Base-by-base conservation (phyloP, 2,888 invertebrate species). In the Stenichneumon culpator region DNA sequence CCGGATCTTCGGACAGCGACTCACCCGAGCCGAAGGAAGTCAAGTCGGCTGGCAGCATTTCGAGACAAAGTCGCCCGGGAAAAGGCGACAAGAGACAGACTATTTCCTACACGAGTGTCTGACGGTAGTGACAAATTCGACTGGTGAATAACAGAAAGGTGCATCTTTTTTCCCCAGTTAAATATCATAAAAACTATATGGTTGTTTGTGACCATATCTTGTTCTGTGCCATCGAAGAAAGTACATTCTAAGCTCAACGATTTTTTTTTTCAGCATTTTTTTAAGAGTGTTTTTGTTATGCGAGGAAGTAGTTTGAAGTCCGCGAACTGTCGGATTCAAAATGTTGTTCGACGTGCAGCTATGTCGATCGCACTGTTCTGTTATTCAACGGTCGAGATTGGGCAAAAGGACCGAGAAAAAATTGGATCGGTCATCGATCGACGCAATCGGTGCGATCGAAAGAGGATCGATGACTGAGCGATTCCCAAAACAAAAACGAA, bases 31-130 rank as follows among this genome's bases (percentile, higher is more conserved):
- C 50, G 3, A 84, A 79, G 16, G 70, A 67, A 32, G 25, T n/a
- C 36, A 73, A 69, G 16, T 19, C 68, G 16, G n/a, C 25, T 32
- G 69, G 67, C 25, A 63, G 6, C 63, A 44, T 16, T n/a, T 6
- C 60, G 25, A n/a, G 22, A 65, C 36, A 77, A 44, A 70, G 63
- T 19, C n/a, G 60, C 11, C 28, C 44, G 6, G 9, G 36, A 0
- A 52, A 69, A 54, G 67, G 1, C n/a, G 79, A 54, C 44, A 54
- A 83, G 5, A 89, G 90, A 74, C 89, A 89, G 65, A 83, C 86
- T 25, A 84, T 91, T 72, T 89, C 91, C 9, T 90, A 90, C 75
- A 91, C 91, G 32, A 91, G 90, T 83, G 91, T 91, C 75, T 91
- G 87, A 90, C 67, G 52, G 50, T 44, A 22, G 74, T 79, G 28